Base-by-base conservation (phyloP, 2,797 vertebrate species). In the Enteromius fasciolatus region DNA sequence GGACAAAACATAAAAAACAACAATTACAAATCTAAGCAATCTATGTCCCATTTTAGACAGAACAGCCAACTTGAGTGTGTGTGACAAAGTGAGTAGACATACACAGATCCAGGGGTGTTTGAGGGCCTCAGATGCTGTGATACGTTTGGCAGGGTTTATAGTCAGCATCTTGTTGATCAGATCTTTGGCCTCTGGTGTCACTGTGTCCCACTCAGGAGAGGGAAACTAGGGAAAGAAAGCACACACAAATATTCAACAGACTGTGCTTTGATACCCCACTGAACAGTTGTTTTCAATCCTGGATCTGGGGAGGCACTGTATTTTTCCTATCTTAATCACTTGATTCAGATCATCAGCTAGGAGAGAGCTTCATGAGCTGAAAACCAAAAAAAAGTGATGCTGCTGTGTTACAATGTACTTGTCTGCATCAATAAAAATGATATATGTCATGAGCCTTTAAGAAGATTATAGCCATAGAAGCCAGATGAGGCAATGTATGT, bases 101-200 rank as follows among this genome's bases (percentile, higher is more conserved):
- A 99, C 97, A 76, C 97, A 99, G 94, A 99, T 99, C 97, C 98
- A 99, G 28, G 98, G 97, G 88, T 99, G 97, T 90, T 97, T 99
- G 82, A 99, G 95, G 0, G 96, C 97, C 73, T 99, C 98, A 0
- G 96, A 94, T 64, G 97, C 97, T 0, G 96, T 97, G 89, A 99
- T 96, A 75, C 98, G 95, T 90, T 99, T 99, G 76, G 95, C 96
- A 25, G 98, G 97, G 87, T 99, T 99, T 82, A 99, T 99, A 67
- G 98, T 99, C 85, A 99, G 94, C 98, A 99, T 99, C 93, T 99
- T 98, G 89, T 99, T 99, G 92, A 99, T 99, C 83, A 99, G 95
- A 91, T 99, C 97, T 95, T 99, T 99, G 90, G 98, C 97, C 93
- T 99, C 98, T 50, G 98, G 97, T 67, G 97, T 99, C 90, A 99